Percentiles rank a stretch among this genome's conserved stretches.
These are phyloP conservation scores for Perca flavescens DNA, from an alignment of 2,113 vertebrate species.

Conservation along the genomic window DNA sequence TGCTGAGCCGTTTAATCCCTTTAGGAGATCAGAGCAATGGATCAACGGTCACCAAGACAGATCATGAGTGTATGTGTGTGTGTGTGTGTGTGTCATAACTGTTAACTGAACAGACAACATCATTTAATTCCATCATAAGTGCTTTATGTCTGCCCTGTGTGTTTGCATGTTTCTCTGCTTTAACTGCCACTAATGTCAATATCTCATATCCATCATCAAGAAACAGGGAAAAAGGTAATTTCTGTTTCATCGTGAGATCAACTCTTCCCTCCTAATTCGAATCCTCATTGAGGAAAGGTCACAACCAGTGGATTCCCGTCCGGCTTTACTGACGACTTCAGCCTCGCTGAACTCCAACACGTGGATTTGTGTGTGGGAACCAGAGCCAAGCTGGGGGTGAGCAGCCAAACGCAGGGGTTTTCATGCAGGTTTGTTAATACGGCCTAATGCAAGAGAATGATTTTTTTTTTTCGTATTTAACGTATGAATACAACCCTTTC, in stretches of 20 bases:
- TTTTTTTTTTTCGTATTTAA: too few species aligned
- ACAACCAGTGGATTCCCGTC: not conserved
- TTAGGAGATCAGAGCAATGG: constrained; percentile 7
- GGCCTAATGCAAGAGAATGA: too few species aligned
- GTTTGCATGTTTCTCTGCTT: not conserved
- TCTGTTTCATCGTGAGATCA: not conserved
- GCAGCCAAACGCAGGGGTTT: not conserved
- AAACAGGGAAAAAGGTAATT: not conserved
- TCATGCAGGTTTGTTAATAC: not conserved
- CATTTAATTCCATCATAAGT: not conserved
- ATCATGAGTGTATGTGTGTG: not conserved
- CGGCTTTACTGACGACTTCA: not conserved
- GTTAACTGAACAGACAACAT: not conserved
- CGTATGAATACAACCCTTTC: not conserved
- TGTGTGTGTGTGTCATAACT: not conserved
- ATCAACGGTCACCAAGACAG: constrained; percentile 8
- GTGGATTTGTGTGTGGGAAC: not conserved
- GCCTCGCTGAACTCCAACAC: not conserved
- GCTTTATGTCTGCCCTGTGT: not conserved
- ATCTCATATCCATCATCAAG: not conserved
- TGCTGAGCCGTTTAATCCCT: constrained; percentile 37
- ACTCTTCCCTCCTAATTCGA: not conserved
- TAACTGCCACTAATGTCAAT: not conserved
- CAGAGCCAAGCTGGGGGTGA: not conserved
- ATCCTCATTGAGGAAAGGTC: not conserved